phyloP scores from a whole-genome alignment of 2,797 vertebrate genomes.

The Sebastes alutus region DNA sequence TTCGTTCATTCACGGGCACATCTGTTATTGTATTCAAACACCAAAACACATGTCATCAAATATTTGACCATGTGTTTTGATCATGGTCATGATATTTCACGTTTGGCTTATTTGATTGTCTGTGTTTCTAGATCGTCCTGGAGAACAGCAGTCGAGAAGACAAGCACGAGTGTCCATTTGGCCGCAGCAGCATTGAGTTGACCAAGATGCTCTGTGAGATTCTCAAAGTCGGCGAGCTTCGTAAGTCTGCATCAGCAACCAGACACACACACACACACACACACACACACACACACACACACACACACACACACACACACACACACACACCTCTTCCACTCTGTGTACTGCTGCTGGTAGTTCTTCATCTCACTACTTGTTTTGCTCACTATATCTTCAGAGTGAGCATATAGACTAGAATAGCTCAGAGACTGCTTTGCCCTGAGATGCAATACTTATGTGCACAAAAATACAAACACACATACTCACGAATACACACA shows the following conservation, averaged over 20 bases:
- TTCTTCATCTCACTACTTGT: background rate
- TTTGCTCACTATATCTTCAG: background rate
- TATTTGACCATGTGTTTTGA: background rate
- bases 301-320: too few relatives aligned
- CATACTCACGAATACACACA: background rate
- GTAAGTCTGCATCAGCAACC: constrained; percentile 85
- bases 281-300: background rate
- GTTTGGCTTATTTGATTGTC: background rate
- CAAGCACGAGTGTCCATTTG: constrained; percentile 98
- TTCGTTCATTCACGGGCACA: background rate
- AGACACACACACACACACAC: background rate
- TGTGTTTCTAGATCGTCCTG: constrained; percentile 89
- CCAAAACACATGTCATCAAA: background rate
- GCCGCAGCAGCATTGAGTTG: constrained; percentile 97
- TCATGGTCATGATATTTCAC: background rate
- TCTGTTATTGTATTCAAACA: background rate
- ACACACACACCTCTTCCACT: background rate
- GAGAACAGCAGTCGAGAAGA: constrained; percentile 99
- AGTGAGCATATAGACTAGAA: background rate
- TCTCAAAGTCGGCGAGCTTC: constrained; percentile 97
- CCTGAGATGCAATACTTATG: background rate
- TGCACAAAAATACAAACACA: constrained; percentile 6
- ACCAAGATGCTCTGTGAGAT: constrained; percentile 99
- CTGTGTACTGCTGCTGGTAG: background rate
- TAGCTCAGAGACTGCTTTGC: background rate